Conservation (phyloP, 2,888 invertebrate genomes). For the Himalopsyche kuldschensis region DNA sequence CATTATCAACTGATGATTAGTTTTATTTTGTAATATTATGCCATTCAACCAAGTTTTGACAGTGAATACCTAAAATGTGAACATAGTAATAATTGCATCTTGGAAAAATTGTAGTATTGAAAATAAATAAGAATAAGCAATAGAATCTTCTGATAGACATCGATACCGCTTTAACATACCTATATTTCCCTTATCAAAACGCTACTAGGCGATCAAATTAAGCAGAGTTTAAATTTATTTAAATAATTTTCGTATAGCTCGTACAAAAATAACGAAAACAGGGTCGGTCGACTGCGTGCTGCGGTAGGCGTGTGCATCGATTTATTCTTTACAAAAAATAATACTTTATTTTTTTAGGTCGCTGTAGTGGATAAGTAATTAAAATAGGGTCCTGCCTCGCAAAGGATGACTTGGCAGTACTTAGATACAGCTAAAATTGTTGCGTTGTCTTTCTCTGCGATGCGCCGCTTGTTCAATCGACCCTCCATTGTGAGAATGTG, state of each 20-base stretch:
- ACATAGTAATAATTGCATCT: too few species aligned
- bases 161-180: too few species aligned
- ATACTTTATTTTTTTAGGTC: not conserved
- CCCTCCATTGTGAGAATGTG: not conserved
- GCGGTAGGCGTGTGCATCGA: not conserved
- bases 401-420: not conserved
- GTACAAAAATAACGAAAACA: not conserved
- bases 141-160: too few species aligned
- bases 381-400: not conserved
- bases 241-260: not conserved
- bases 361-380: not conserved
- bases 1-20: too few species aligned
- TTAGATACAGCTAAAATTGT: not conserved
- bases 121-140: too few species aligned
- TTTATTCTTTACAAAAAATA: not conserved
- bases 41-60: too few species aligned
- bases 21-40: too few species aligned
- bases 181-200: too few species aligned
- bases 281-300: not conserved
- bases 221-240: not conserved
- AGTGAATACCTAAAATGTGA: too few species aligned
- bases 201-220: too few species aligned
- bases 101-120: too few species aligned
- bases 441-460: not conserved
- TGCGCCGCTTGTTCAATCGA: not conserved